Percentiles rank a stretch among this genome's conserved stretches.
Evolutionary conservation across 1,140 invertebrate genomes (phyloP).

Genomic region (Heliothis virescens): DNA sequence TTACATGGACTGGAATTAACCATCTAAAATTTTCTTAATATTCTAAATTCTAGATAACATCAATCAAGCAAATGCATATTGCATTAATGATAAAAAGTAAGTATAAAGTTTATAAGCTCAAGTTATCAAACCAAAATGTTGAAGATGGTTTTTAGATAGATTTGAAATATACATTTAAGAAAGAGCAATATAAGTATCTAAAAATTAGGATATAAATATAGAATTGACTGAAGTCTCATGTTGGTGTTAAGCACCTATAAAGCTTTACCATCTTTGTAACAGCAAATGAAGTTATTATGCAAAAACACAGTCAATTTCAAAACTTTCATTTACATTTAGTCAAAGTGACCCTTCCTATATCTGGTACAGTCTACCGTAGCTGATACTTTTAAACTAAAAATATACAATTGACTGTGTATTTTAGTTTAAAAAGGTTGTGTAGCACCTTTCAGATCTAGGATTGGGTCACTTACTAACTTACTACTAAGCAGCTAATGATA

Average conservation of each 20-base stretch:
- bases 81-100: neutral
- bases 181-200: neutral
- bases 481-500: conserved; percentile 9
- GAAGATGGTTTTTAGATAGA: neutral
- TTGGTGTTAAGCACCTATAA: conserved; percentile 11
- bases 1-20: neutral
- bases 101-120: neutral
- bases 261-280: conserved; percentile 32
- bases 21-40: neutral
- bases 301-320: conserved; percentile 12
- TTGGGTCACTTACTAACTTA: neutral
- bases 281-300: conserved; percentile 15
- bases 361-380: neutral
- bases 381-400: neutral
- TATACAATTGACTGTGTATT: neutral
- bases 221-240: conserved; percentile 7
- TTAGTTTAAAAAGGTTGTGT: neutral
- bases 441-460: neutral
- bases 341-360: neutral
- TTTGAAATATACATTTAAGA: neutral
- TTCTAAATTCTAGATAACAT: neutral
- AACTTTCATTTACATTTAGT: neutral
- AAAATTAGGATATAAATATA: neutral
- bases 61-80: too few species aligned
- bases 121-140: neutral